Evolutionary conservation across 1,140 invertebrate genomes (phyloP), one percentile per base, ranked within the genome.

Genomic region (Pygmarrhopalites habei): DNA sequence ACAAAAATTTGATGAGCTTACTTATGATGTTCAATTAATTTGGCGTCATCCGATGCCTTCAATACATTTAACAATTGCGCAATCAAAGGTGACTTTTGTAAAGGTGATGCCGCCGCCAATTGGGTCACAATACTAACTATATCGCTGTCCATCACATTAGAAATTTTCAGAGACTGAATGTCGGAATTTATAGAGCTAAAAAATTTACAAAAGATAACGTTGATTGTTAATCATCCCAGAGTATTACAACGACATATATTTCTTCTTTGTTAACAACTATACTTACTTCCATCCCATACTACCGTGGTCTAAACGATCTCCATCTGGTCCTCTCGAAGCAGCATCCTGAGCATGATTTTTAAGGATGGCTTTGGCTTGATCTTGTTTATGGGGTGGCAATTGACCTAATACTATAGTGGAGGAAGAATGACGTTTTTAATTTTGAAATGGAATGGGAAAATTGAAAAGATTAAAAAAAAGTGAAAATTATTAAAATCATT

Each of bases 1-100:
- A n/a, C n/a, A n/a, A n/a, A 14, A 12, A 49, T 25, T 43, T 46
- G 7, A 5, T 25, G 25, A 26, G 29, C 39, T 67, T 63, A 70
- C 68, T 70, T 70, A 30, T 71, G 66, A 60, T 66, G 63, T 58
- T 71, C 66, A 32, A 68, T 49, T 25, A 71, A 30, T 43, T 62
- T 64, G 21, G 58, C 62, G 46, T 71, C 69, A 29, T 49, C 46
- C 2, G 69, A 26, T 4, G 65, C 62, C 26, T 68, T 68, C 10
- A 71, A 51, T 1, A 62, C 47, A 10, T 25, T 23, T 1, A 55
- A 39, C 15, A 71, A 58, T 35, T 61, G 60, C 3, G 35, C 25
- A 15, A 68, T 23, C 23, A 68, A 23, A 2, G 30, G 32, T 19
- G 39, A 39, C 35, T 67, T 66, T 46, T 63, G 46, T 29, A 19